Base-by-base conservation (phyloP, 2,888 invertebrate genomes). In the Drosophila mimica region DNA sequence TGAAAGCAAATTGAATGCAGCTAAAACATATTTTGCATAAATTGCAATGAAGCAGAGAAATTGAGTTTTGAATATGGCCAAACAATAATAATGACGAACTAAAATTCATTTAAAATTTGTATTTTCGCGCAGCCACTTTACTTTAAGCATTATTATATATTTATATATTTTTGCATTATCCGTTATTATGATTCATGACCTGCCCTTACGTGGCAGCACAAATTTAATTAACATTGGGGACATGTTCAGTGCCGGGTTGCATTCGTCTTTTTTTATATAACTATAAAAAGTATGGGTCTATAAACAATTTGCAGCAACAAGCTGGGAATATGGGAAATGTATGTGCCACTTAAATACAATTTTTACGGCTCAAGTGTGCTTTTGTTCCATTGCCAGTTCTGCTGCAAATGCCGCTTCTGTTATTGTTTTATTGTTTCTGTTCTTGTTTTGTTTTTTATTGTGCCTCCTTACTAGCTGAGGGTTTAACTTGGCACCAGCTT, bases 31-130 rank as follows among this genome's bases (percentile, higher is more conserved):
- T 34, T 64, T 52, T 43, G 25, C 51, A 30, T 34, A 40, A 40
- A 63, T 15, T 28, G 11, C 15, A 28, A 34, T 17, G 51, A 33
- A 3, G 49, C n/a, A 15, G 20, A 20, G 5, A 15, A n/a, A 43
- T 34, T 31, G 6, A 11, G 13, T 33, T 20, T 31, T 25, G 4
- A 15, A 15, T 3, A 3, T 30, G 46, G n/a, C 25, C n/a, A 11
- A 46, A 38, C 30, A 40, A 31, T 65, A 53, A 63, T 63, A 66
- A 53, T 52, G 43, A 57, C 40, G 30, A 56, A 59, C 53, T 64
- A 63, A 76, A 79, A 77, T 70, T 79, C 58, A 58, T 66, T 86
- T 77, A 65, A 75, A 82, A 87, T 80, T 81, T 81, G 68, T 62
- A 64, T 64, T 81, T 25, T n/a, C 28, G 4, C 40, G n/a, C 15